phyloP scores from a whole-genome alignment of 2,797 vertebrate genomes.

The Pseudocheirus occidentalis region DNA sequence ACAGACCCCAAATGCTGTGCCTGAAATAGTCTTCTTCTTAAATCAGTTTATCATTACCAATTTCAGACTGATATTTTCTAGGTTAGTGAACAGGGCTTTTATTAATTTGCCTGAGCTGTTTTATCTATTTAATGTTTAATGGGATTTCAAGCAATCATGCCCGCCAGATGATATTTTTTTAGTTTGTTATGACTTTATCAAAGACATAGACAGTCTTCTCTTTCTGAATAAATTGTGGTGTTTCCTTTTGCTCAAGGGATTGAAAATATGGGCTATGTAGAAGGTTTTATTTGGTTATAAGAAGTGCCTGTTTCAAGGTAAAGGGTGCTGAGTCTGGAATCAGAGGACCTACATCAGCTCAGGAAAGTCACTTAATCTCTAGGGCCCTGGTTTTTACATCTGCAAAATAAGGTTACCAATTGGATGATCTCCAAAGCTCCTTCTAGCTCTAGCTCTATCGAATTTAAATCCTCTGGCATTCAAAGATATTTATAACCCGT shows the following conservation, averaged over 20 bases:
- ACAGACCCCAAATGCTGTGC: constrained; percentile 69
- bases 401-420: neutral
- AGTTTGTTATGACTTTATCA: constrained; percentile 76
- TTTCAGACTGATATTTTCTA: constrained; percentile 78
- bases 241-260: constrained; percentile 64
- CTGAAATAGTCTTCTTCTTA: constrained; percentile 78
- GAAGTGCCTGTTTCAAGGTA: neutral
- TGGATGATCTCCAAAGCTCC: neutral
- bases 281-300: constrained; percentile 9
- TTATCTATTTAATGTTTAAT: constrained; percentile 81
- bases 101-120: constrained; percentile 81
- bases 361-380: neutral
- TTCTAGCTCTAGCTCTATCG: neutral
- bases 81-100: constrained; percentile 73
- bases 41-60: constrained; percentile 81
- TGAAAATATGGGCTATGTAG: constrained; percentile 51
- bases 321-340: neutral
- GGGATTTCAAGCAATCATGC: constrained; percentile 76
- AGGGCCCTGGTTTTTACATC: neutral
- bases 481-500: neutral
- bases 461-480: neutral
- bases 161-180: constrained; percentile 74
- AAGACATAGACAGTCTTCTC: constrained; percentile 71
- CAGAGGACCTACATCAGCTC: neutral
- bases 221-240: constrained; percentile 70